A percentile compares a stretch with the other conserved stretches of the same genome.
phyloP scores from a whole-genome alignment of 2,113 vertebrate species.

The Alces alces region DNA sequence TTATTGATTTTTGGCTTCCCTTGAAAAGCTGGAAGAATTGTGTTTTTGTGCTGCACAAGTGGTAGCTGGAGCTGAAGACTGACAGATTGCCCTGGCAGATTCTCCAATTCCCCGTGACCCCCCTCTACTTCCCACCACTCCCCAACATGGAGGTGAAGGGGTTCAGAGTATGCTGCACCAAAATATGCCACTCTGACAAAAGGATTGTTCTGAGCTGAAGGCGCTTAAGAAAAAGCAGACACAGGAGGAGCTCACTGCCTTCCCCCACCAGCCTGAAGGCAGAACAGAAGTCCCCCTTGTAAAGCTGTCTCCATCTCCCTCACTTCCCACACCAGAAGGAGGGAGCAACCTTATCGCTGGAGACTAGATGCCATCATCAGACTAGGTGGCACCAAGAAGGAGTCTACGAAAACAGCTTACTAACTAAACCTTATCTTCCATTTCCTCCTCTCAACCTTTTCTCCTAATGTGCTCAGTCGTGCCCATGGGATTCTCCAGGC shows the following conservation, averaged over 20 bases:
- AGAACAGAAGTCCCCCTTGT: neutral
- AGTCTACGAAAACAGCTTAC: neutral
- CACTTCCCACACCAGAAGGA: neutral
- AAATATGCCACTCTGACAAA: neutral
- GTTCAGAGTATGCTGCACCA: neutral
- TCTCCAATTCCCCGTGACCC: neutral
- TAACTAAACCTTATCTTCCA: neutral
- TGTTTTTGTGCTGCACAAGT: neutral
- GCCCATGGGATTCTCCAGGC: neutral
- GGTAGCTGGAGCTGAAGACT: too few species aligned
- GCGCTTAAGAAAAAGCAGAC: neutral
- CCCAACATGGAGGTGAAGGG: neutral
- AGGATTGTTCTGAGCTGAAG: neutral
- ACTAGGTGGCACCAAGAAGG: neutral
- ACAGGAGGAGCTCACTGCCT: neutral
- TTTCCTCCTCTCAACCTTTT: neutral
- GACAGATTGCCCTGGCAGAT: rapidly evolving
- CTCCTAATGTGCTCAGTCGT: neutral
- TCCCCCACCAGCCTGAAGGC: neutral
- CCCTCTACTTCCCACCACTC: neutral
- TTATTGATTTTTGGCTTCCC: neutral
- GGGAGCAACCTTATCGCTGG: neutral
- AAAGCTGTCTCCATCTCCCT: neutral
- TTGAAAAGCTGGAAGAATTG: neutral
- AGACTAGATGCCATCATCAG: neutral